These are phyloP conservation scores for Pelodytes ibericus DNA, from an alignment of 2,797 vertebrate genomes.

Conservation along the genomic window DNA sequence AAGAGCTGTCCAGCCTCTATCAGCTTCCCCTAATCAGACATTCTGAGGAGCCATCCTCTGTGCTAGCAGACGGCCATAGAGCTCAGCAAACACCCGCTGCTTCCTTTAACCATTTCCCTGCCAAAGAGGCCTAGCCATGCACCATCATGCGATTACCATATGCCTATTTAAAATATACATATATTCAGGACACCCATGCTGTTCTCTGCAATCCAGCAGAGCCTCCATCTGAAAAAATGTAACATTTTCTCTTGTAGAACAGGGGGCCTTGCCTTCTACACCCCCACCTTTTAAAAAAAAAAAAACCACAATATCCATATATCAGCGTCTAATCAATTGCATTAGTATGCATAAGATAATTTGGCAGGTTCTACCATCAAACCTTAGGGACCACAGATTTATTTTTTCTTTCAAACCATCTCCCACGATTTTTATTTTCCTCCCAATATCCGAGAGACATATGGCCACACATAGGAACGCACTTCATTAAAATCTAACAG, in stretches of 20 bases:
- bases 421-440: constrained; percentile 46
- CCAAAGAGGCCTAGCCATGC: background rate
- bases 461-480: constrained; percentile 83
- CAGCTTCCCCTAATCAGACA: constrained; percentile 37
- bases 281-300: no score
- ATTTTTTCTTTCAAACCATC: background rate
- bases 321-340: background rate
- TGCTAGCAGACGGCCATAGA: constrained; percentile 51
- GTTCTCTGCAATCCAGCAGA: no score
- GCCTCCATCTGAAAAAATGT: no score
- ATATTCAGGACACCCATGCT: no score
- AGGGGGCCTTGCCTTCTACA: no score
- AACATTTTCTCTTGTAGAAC: no score
- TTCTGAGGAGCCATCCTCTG: constrained; percentile 34
- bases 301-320: no score
- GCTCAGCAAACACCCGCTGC: constrained; percentile 42
- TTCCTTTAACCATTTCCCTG: constrained; percentile 12
- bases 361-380: background rate
- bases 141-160: no score
- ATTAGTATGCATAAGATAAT: background rate
- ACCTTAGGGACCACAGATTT: background rate
- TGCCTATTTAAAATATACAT: no score
- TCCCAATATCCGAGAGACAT: constrained; percentile 49
- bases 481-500: constrained; percentile 92
- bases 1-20: constrained; percentile 32